Evolutionary conservation across 2,113 vertebrate genomes (phyloP).

Genomic region (Ivindomyrus marchei): DNA sequence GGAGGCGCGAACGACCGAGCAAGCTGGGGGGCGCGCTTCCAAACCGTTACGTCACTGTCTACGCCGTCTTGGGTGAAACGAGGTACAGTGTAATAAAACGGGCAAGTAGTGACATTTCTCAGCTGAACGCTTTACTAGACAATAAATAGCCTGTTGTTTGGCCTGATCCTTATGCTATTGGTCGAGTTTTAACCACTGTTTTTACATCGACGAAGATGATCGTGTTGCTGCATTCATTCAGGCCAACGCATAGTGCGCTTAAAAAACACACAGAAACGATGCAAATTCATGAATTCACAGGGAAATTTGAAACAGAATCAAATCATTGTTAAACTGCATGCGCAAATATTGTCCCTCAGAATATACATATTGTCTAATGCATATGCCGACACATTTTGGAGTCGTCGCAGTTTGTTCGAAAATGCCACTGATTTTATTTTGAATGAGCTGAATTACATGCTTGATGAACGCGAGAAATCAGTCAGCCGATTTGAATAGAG

Average conservation of each 20-base stretch:
- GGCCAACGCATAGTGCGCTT: not conserved
- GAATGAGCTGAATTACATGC: not conserved
- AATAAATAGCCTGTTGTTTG: not conserved
- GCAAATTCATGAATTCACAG: not conserved
- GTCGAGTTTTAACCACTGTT: not conserved
- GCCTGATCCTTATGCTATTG: not conserved
- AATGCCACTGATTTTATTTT: not conserved
- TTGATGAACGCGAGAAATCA: not conserved
- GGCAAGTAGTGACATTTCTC: not conserved
- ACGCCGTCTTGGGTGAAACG: not conserved
- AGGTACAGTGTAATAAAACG: not conserved
- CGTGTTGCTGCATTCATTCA: not conserved
- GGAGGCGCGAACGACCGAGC: conserved; percentile 18
- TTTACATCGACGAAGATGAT: not conserved
- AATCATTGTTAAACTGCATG: not conserved
- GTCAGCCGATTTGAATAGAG: not conserved
- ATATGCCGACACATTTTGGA: not conserved
- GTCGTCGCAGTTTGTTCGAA: not conserved
- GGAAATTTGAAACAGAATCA: not conserved
- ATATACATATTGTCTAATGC: not conserved
- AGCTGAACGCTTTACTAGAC: not conserved
- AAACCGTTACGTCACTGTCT: conserved; percentile 33
- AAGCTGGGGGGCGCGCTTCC: conserved; percentile 23
- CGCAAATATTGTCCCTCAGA: not conserved
- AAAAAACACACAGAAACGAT: not conserved